A percentile compares a stretch with the other conserved stretches of the same genome.
These are phyloP conservation scores for Dolichopus griseipennis DNA, from an alignment of 2,888 invertebrate genomes.

Conservation along the genomic window DNA sequence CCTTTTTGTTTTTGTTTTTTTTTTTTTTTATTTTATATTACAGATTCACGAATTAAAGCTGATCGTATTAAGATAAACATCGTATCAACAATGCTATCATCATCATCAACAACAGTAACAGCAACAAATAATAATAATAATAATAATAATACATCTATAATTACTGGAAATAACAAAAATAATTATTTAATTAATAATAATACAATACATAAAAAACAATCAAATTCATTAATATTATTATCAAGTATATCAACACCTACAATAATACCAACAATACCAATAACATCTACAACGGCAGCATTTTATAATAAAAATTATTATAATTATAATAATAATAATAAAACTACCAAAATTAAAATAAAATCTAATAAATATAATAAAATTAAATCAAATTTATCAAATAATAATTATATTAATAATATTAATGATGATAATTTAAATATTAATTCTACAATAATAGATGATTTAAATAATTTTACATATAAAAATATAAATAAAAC, in stretches of 20 bases:
- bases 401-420: not conserved
- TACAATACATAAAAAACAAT: not conserved
- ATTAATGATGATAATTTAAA: not conserved
- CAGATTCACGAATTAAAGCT: conserved; percentile 1
- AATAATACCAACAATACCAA: too few species aligned
- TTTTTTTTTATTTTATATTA: not conserved
- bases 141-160: not conserved
- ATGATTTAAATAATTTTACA: conserved; percentile 15
- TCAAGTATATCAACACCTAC: too few species aligned
- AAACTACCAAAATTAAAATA: too few species aligned
- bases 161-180: not conserved
- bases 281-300: too few species aligned
- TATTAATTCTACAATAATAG: conserved; percentile 8
- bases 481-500: conserved; percentile 15
- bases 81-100: not conserved
- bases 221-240: not conserved
- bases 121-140: not conserved
- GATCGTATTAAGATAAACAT: not conserved
- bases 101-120: not conserved
- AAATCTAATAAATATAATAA: not conserved
- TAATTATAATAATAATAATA: too few species aligned
- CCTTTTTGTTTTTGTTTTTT: too few species aligned
- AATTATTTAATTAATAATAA: not conserved
- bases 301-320: too few species aligned
- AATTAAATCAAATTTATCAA: not conserved